Conservation (phyloP, 1,140 invertebrate species). For the Aleiodes sp. region DNA sequence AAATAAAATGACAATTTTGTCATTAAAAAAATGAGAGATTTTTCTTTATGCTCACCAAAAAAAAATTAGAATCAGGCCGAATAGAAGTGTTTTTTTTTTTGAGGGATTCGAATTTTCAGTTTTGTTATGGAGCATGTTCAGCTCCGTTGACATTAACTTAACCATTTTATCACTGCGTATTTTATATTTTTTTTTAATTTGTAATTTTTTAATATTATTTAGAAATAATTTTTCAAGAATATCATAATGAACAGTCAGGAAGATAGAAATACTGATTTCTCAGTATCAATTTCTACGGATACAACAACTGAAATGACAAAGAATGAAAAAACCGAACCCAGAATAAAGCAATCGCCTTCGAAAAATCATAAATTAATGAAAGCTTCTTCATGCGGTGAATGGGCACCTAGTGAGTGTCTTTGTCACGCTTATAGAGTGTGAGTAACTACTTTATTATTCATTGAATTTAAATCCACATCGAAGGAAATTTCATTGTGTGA, state of each 20-base stretch:
- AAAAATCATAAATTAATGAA: constrained; percentile 15
- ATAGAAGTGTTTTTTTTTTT: too few species aligned
- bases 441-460: constrained; percentile 24
- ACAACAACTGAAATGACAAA: neutral
- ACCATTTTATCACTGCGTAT: neutral
- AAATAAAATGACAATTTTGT: neutral
- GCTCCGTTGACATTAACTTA: neutral
- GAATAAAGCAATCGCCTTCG: constrained; percentile 5
- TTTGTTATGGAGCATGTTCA: neutral
- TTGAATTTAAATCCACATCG: too few species aligned
- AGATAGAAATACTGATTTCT: neutral
- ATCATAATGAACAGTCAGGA: neutral
- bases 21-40: neutral
- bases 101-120: too few species aligned
- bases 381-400: constrained; percentile 4
- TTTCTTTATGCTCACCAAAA: neutral
- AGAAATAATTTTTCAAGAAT: neutral
- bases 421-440: constrained; percentile 43
- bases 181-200: too few species aligned
- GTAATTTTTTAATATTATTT: neutral
- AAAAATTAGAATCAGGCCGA: neutral
- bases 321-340: neutral
- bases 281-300: neutral
- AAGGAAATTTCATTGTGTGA: too few species aligned
- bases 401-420: constrained; percentile 21